phyloP scores from a whole-genome alignment of 92 coral and sea anemone genomes.

The Parazoanthus atlanticus region DNA sequence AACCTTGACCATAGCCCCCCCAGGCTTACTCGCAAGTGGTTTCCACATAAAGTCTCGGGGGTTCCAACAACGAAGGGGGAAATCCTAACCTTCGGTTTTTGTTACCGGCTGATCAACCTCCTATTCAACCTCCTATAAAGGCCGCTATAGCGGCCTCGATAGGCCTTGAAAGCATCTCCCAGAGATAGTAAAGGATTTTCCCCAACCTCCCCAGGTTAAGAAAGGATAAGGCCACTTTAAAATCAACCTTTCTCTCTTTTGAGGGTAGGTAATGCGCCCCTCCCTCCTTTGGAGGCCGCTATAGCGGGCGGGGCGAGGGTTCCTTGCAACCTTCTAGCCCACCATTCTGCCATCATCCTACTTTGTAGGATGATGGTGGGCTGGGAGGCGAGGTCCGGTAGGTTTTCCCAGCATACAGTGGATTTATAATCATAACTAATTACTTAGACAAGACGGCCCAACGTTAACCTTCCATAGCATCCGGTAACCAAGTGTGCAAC shows the following conservation, averaged over 20 bases:
- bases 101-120: slow-evolving; percentile 88
- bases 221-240: not conserved
- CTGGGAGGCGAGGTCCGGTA: not conserved
- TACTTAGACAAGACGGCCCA: slow-evolving; percentile 92
- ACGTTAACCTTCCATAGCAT: slow-evolving; percentile 90
- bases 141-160: too few relatives aligned
- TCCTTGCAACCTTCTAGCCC: too few relatives aligned
- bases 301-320: not conserved
- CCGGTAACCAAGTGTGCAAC: slow-evolving; percentile 85
- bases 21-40: slow-evolving; percentile 59
- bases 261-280: not conserved
- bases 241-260: slow-evolving; percentile 7
- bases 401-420: slow-evolving; percentile 89
- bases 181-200: not conserved
- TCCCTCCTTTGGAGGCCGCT: slow-evolving; percentile 50
- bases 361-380: too few relatives aligned
- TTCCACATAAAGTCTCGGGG: slow-evolving; percentile 89
- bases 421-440: slow-evolving; percentile 80
- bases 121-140: too few relatives aligned
- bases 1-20: slow-evolving; percentile 1
- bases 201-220: slow-evolving; percentile 20
- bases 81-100: slow-evolving; percentile 75
- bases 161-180: too few relatives aligned
- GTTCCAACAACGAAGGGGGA: slow-evolving; percentile 80
- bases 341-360: too few relatives aligned